Evolutionary conservation across 2,797 vertebrate species (phyloP), one percentile per base, ranked within the genome.

Genomic region (Anguilla pacifica): DNA sequence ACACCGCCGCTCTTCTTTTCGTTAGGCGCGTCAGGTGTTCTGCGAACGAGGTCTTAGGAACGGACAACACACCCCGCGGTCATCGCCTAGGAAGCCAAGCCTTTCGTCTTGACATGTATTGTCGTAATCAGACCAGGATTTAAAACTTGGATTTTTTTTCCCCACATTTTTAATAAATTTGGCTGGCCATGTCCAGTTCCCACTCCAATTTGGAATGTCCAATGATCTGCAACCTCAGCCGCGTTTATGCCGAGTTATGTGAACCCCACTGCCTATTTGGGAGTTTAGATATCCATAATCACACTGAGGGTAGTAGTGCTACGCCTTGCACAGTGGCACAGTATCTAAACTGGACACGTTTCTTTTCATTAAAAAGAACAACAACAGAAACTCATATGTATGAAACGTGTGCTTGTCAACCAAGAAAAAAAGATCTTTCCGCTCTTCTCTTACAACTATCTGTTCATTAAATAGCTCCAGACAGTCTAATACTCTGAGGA

Each of bases 341-440:
- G 92, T 93, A 95, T 94, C 90, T 91, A 94, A 94, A 95, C 92
- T 95, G 96, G 94, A 95, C 94, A 93, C 94, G 90, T 85, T 74
- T 88, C 51, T 91, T 74, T 91, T 90, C 91, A 93, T 89, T 93
- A 83, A 67, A 77, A 1, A 90, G 89, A 88, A 87, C 35, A 82
- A 35, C 90, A 86, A 90, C 92, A 84, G 91, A 91, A 87, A 86
- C 77, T 39, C 82, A 88, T 84, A 88, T 89, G 89, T 89, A 91
- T 91, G 92, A 92, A 92, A 91, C 90, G 90, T 88, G 57, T 64
- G 86, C 85, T 82, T 91, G 88, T 28, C 67, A 89, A 88, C 87
- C 87, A 86, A 82, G 83, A 61, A 74, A 59, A 13, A 22, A 3
- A 43, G n/a, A 88, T 64, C 83, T 3, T 43, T 1, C 79, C 89